Evolutionary conservation across 2,113 vertebrate genomes (phyloP).

Genomic region (Psephotus haematonotus): DNA sequence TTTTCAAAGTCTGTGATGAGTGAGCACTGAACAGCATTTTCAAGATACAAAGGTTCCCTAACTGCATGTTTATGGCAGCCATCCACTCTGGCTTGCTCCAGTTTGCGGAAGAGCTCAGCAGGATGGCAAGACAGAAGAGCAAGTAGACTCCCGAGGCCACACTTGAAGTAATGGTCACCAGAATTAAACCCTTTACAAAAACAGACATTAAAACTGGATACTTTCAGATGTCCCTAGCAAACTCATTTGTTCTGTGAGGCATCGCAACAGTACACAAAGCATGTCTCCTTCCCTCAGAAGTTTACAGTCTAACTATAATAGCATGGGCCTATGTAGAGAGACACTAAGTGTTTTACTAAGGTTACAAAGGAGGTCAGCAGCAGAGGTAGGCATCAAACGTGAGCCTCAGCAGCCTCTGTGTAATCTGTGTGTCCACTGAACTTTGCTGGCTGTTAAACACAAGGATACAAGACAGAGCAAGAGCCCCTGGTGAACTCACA

Average conservation of each 20-base stretch:
- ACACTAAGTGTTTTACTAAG: not conserved
- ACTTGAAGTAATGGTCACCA: not conserved
- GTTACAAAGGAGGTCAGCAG: not conserved
- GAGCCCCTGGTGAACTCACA: conserved; percentile 26
- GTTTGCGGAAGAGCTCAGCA: not conserved
- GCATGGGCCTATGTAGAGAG: not conserved
- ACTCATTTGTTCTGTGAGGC: not conserved
- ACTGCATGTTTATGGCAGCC: not conserved
- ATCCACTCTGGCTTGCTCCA: not conserved
- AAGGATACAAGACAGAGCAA: not conserved
- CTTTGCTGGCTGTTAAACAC: conserved; percentile 14
- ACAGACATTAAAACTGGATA: not conserved
- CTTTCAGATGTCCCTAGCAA: not conserved
- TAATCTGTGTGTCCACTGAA: not conserved
- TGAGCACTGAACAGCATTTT: not conserved
- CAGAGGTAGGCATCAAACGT: not conserved
- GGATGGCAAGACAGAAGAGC: not conserved
- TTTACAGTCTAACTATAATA: not conserved
- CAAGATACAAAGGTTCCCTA: not conserved
- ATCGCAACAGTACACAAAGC: not conserved
- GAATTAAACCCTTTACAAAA: not conserved
- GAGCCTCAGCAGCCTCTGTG: not conserved
- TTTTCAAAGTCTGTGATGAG: not conserved
- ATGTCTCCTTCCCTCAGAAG: not conserved
- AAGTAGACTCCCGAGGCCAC: not conserved